Evolutionary conservation across 2,113 vertebrate species (phyloP).

Genomic region (Poecilia latipinna): DNA sequence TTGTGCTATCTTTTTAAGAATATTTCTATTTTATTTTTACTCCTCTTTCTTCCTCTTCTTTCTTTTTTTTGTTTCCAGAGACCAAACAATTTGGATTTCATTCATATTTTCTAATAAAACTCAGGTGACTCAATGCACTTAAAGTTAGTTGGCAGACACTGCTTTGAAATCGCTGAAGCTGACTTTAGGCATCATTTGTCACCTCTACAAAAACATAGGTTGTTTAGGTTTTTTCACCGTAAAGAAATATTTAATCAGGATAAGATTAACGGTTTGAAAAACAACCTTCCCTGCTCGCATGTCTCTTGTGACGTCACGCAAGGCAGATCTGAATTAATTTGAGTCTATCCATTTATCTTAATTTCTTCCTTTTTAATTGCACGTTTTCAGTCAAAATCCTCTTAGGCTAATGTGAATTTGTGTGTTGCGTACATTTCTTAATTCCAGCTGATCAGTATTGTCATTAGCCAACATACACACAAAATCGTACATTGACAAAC

Average conservation of each 20-base stretch:
- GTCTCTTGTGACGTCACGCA: background rate
- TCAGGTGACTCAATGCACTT: slow-evolving; percentile 44
- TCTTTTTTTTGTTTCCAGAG: slow-evolving; percentile 47
- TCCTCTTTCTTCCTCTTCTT: background rate
- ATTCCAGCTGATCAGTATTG: no score
- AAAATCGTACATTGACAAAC: no score
- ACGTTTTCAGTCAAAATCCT: no score
- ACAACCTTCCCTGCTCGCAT: background rate
- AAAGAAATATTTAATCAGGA: background rate
- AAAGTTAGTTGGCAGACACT: background rate
- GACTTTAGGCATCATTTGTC: background rate
- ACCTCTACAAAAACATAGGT: no score
- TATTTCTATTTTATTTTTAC: slow-evolving; percentile 4
- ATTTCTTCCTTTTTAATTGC: no score
- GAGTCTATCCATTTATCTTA: no score
- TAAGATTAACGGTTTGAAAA: background rate
- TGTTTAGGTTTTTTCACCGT: background rate
- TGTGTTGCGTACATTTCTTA: no score
- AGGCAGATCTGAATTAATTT: no score
- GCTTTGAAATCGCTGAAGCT: background rate
- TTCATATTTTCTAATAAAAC: slow-evolving; percentile 51
- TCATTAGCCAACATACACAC: no score
- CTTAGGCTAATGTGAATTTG: no score
- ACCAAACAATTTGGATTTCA: slow-evolving; percentile 52
- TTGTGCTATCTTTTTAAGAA: slow-evolving; percentile 4